Conservation (phyloP, 2,113 vertebrate species). For the Tachysurus vachellii region DNA sequence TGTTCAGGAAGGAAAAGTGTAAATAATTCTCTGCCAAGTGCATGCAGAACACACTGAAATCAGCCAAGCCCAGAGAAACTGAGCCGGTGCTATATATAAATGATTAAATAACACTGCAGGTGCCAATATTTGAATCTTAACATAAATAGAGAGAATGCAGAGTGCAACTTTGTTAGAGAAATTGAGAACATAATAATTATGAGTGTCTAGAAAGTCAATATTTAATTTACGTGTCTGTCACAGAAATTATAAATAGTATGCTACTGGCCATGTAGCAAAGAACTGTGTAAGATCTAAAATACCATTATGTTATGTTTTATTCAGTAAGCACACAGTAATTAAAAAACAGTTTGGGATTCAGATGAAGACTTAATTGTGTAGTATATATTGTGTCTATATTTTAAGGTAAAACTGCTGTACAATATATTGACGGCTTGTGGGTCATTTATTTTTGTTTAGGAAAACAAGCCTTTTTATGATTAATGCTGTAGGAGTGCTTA, state of each 20-base stretch:
- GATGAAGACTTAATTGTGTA: neutral
- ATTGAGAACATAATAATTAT: neutral
- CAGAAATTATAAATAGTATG: slow-evolving; percentile 7
- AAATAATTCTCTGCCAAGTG: neutral
- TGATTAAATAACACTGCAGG: neutral
- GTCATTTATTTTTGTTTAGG: neutral
- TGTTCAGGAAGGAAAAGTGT: neutral
- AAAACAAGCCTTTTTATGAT: neutral
- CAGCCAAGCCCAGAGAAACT: neutral
- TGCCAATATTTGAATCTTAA: slow-evolving; percentile 5
- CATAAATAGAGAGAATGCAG: neutral
- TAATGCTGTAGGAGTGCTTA: neutral
- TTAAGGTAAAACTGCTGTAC: neutral
- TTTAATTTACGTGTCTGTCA: neutral
- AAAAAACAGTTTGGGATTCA: neutral
- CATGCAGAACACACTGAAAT: neutral
- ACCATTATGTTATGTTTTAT: neutral
- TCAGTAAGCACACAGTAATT: too few relatives aligned
- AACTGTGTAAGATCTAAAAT: neutral
- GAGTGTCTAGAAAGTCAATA: neutral
- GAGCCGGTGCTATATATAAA: neutral
- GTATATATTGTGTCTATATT: neutral
- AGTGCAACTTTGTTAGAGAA: neutral
- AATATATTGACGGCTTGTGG: neutral
- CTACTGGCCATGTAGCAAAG: neutral